Percentiles rank a stretch among this genome's conserved stretches.
Evolutionary conservation across 2,797 vertebrate species (phyloP).

Genomic region (Leuciscus waleckii): DNA sequence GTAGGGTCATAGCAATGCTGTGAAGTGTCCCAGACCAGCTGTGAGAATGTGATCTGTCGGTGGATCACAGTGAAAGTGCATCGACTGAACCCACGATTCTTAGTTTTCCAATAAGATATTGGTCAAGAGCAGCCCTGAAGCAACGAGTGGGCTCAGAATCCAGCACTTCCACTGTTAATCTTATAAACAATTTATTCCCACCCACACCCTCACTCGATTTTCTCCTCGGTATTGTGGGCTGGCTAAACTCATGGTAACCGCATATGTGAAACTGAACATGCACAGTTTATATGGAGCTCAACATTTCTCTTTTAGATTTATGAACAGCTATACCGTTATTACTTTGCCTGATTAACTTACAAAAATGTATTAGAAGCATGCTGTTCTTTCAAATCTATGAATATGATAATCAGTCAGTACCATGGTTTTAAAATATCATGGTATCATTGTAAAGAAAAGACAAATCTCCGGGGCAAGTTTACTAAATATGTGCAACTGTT

Average conservation of each 20-base stretch:
- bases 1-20: constrained; percentile 1
- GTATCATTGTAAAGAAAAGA: neutral
- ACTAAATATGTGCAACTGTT: neutral
- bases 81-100: constrained; percentile 33
- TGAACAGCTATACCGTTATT: constrained; percentile 28
- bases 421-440: neutral
- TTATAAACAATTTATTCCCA: constrained; percentile 52
- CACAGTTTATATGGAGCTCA: constrained; percentile 42
- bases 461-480: neutral
- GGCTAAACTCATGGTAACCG: constrained; percentile 10
- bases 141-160: constrained; percentile 37
- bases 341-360: neutral
- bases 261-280: constrained; percentile 39
- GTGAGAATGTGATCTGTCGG: constrained; percentile 33
- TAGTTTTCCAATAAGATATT: constrained; percentile 29
- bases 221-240: constrained; percentile 16
- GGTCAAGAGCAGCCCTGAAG: constrained; percentile 37
- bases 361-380: neutral
- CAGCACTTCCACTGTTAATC: constrained; percentile 33
- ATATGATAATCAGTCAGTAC: neutral
- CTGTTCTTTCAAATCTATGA: neutral
- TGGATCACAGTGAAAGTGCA: constrained; percentile 37
- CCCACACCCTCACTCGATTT: constrained; percentile 40
- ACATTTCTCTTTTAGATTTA: constrained; percentile 19
- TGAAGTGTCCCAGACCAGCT: constrained; percentile 37